Conservation (phyloP, 2,797 vertebrate genomes). For the Lophotriccus pileatus region DNA sequence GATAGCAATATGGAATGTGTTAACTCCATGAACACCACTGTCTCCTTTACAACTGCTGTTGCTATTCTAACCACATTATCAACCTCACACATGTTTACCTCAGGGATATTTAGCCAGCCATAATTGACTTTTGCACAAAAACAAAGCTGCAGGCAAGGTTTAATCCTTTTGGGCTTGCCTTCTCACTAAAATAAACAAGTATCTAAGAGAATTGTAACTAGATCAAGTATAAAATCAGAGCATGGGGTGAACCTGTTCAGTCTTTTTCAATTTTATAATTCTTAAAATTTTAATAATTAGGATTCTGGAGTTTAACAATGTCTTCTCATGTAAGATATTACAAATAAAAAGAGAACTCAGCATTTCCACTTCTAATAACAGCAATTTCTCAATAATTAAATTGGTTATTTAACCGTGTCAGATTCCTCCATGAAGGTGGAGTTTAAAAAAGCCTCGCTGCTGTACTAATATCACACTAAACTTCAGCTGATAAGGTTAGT, state of each 20-base stretch:
- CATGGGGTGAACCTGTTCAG: not conserved
- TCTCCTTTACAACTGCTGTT: slow-evolving; percentile 63
- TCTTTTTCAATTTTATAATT: slow-evolving; percentile 12
- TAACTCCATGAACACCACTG: slow-evolving; percentile 40
- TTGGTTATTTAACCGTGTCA: not conserved
- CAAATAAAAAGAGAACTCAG: not conserved
- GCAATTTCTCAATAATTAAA: not conserved
- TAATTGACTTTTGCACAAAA: slow-evolving; percentile 84
- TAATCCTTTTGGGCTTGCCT: slow-evolving; percentile 73
- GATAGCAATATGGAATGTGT: slow-evolving; percentile 9
- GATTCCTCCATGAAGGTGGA: not conserved
- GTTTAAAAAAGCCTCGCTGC: not conserved
- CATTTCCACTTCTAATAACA: not conserved
- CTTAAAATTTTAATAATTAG: not conserved
- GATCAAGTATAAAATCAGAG: slow-evolving; percentile 34
- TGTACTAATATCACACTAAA: not conserved
- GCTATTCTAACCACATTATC: slow-evolving; percentile 84
- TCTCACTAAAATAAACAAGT: slow-evolving; percentile 75
- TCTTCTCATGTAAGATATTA: not conserved
- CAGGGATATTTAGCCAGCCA: slow-evolving; percentile 81
- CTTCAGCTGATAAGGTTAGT: not conserved
- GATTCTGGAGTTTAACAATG: not conserved
- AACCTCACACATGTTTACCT: slow-evolving; percentile 83
- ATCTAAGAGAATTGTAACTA: slow-evolving; percentile 55
- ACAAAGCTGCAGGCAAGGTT: slow-evolving; percentile 77